Conservation (phyloP, 2,888 invertebrate species). For the Callyntrura sp. region DNA sequence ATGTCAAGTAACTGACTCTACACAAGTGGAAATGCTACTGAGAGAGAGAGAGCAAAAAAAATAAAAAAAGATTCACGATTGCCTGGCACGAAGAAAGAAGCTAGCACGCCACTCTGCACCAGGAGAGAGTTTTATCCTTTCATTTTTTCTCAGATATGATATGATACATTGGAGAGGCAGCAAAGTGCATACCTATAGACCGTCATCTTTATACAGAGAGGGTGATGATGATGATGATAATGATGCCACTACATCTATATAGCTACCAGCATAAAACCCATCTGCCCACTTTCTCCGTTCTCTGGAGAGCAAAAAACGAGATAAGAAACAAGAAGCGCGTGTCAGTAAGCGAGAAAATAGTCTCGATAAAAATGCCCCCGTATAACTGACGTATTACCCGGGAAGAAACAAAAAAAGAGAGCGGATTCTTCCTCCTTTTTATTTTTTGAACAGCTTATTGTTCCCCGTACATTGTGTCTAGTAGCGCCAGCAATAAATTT, state of each 20-base stretch:
- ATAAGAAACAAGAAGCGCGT: conserved; percentile 4
- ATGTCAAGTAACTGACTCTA: conserved; percentile 68
- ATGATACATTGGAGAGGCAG: conserved; percentile 13
- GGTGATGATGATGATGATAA: not conserved
- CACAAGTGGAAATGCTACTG: conserved; percentile 12
- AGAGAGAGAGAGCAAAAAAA: not conserved
- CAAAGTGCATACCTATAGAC: not conserved
- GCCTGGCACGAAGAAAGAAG: conserved; percentile 2
- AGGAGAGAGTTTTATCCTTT: not conserved
- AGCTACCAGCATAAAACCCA: conserved; percentile 24
- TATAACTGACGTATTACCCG: not conserved
- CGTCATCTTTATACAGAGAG: not conserved
- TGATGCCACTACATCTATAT: not conserved
- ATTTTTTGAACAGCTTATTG: no score
- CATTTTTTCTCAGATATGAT: not conserved
- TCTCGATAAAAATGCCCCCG: not conserved
- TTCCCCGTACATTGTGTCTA: not conserved
- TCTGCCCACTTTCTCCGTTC: conserved; percentile 44
- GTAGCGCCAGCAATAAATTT: not conserved
- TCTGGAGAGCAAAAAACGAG: conserved; percentile 33
- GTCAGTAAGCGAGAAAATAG: not conserved
- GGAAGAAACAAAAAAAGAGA: no score
- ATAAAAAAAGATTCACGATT: conserved; percentile 65
- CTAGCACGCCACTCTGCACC: not conserved
- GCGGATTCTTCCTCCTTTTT: no score